Base-by-base conservation (phyloP, 2,113 vertebrate genomes). In the Brienomyrus brachyistius region DNA sequence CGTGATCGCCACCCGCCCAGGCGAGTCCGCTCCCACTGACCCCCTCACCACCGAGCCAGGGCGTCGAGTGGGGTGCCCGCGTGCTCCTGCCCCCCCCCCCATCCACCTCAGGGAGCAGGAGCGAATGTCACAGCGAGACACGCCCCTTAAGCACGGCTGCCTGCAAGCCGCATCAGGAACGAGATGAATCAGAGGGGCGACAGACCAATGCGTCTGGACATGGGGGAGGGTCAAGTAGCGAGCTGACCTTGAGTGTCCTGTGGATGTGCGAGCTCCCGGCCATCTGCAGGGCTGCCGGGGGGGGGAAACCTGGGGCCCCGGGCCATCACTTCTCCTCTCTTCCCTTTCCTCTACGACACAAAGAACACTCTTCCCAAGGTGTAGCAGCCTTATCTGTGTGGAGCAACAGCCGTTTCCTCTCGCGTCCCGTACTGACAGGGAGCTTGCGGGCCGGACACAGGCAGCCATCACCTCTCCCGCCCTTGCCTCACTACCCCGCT, bases 211-310 rank as follows among this genome's bases (percentile, higher is more conserved):
- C 82, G 13, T 51, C 56, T 52, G 35, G 45, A 54, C 50, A 52
- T 59, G 51, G 45, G 23, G 70, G 43, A 45, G 48, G 70, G 52
- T 23, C 23, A 47, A 8, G 51, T 50, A 2, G 45, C 47, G 40
- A 50, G 92, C 92, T 89, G 88, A 89, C 89, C 89, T 89, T 62
- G 77, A 89, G 80, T 2, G 40, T 89, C 89, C 77, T 89, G 89
- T 54, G 77, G 51, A 89, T 82, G 74, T 89, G 48, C 40, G 77
- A 82, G 50, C 51, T 15, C 50, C 31, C 9, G 3, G 40, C 40
- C 35, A 23, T 35, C 35, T 19, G 62, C 21, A 9, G 91, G 62
- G 11, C n/a, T 50, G 62, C 43, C 2, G 70, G 88, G 17, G 66
- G 66, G 13, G 52, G 84, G 47, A 17, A 15, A 31, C 23, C n/a